These are phyloP conservation scores for Hystrix brachyura DNA, from an alignment of 2,113 vertebrate genomes.

Conservation along the genomic window DNA sequence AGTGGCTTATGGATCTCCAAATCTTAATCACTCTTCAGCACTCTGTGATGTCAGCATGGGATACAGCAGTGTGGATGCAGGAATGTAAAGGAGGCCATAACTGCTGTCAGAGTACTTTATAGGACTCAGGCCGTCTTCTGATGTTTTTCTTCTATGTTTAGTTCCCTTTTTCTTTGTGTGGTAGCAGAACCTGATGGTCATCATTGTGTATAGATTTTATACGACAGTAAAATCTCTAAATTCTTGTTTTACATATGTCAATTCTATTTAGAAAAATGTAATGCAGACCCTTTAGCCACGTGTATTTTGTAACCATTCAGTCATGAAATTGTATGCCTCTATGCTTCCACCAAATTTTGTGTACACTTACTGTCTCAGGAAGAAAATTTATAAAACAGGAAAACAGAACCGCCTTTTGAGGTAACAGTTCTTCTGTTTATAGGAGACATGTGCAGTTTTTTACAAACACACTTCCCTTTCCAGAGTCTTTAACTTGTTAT, in stretches of 20 bases:
- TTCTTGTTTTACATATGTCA: constrained; percentile 4
- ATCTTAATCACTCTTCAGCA: not conserved
- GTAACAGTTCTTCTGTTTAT: not conserved
- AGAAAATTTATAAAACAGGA: constrained; percentile 29
- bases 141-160: not conserved
- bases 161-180: not conserved
- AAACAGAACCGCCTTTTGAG: not conserved
- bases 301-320: not conserved
- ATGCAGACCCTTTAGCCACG: not conserved
- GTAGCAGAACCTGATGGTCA: not conserved
- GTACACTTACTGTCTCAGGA: not conserved
- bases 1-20: constrained; percentile 13
- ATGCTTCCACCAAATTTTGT: not conserved
- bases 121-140: not conserved
- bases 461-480: constrained; percentile 12
- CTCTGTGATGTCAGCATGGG: not conserved
- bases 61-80: not conserved
- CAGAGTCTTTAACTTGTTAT: not conserved
- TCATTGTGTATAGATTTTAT: not conserved
- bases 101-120: not conserved
- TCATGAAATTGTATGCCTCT: not conserved
- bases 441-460: not conserved
- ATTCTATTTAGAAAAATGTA: constrained; percentile 2
- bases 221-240: not conserved
- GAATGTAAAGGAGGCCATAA: not conserved